These are phyloP conservation scores for Saimiri boliviensis DNA, from an alignment of 2,113 vertebrate species.

Conservation along the genomic window DNA sequence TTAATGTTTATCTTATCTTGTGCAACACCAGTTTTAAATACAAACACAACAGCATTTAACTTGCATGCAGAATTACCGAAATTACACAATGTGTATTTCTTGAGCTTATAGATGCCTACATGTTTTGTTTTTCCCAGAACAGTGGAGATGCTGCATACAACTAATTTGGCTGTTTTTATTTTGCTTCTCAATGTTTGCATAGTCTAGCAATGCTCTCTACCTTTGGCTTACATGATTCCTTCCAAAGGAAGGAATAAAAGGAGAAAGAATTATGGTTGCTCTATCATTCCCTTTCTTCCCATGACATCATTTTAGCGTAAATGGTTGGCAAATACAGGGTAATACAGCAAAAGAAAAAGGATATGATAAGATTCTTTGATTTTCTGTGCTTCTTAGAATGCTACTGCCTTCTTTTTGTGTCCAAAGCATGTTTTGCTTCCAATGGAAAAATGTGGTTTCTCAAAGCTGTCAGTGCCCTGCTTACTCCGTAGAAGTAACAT, in stretches of 20 bases:
- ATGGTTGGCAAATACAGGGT: neutral
- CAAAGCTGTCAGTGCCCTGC: neutral
- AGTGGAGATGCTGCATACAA: neutral
- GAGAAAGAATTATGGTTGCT: neutral
- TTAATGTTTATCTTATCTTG: neutral
- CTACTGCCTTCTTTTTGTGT: neutral
- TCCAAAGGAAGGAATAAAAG: neutral
- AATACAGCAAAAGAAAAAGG: neutral
- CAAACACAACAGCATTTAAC: neutral
- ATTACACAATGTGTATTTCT: neutral
- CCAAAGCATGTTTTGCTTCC: neutral
- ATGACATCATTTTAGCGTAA: neutral
- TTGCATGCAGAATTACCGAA: neutral
- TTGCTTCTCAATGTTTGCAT: neutral
- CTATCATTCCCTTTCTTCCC: neutral
- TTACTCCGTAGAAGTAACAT: neutral
- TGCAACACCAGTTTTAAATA: conserved; percentile 30
- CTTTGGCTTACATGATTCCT: neutral
- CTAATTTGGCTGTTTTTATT: neutral
- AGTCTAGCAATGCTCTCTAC: neutral
- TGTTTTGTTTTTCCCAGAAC: neutral
- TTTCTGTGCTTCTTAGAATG: neutral
- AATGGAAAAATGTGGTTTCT: neutral
- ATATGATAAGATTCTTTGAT: neutral
- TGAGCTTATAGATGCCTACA: neutral